Conservation (phyloP, 2,888 invertebrate species). For the Pterobdella sp. region DNA sequence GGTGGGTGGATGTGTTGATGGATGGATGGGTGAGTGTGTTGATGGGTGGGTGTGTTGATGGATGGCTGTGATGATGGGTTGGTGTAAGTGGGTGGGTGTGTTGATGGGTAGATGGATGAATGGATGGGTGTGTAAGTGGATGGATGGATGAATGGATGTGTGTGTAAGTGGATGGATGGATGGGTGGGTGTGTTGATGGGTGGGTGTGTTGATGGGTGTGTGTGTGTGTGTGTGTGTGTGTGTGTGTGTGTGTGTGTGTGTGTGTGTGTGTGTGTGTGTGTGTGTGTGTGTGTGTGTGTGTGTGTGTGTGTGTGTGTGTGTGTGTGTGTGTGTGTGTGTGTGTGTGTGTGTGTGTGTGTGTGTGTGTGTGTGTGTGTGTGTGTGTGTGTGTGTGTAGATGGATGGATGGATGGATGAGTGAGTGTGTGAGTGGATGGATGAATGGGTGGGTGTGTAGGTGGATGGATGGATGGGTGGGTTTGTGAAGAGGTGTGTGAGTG, state of each 20-base stretch:
- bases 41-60: not conserved
- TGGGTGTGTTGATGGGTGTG: constrained; percentile 5
- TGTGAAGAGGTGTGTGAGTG: too few species aligned
- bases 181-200: not conserved
- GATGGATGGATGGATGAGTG: too few species aligned
- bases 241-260: constrained; percentile 16
- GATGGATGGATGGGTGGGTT: too few species aligned
- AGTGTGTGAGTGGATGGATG: too few species aligned
- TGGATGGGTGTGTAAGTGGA: constrained; percentile 5
- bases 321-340: not conserved
- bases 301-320: constrained; percentile 16
- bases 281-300: constrained; percentile 16
- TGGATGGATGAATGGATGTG: not conserved
- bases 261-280: constrained; percentile 16
- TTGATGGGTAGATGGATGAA: not conserved
- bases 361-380: constrained; percentile 23
- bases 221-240: constrained; percentile 14
- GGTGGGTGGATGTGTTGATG: not conserved
- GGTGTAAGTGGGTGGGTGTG: constrained; percentile 6
- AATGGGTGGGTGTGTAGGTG: too few species aligned
- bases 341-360: not conserved
- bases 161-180: not conserved
- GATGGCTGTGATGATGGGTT: not conserved
- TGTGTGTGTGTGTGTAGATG: too few species aligned
- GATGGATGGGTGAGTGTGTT: not conserved